Conservation (phyloP, 2,888 invertebrate species). For the Galeruca laticollis region DNA sequence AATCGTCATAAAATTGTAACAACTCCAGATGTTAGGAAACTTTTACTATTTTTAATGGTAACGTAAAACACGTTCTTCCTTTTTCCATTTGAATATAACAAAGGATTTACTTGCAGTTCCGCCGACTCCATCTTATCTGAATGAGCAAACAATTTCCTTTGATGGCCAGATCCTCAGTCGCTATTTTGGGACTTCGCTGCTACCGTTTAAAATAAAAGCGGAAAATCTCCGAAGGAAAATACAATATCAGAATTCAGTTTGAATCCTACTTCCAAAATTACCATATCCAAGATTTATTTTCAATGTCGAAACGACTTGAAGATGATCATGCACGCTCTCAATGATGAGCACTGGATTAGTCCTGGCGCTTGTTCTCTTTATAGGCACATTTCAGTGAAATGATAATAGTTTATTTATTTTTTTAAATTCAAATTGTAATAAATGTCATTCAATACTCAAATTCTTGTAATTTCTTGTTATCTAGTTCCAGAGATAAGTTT, state of each 20-base stretch:
- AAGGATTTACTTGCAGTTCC: constrained; percentile 27
- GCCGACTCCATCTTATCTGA: constrained; percentile 28
- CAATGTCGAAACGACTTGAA: constrained; percentile 40
- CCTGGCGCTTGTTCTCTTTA: not conserved
- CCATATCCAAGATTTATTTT: constrained; percentile 53
- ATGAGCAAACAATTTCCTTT: constrained; percentile 35
- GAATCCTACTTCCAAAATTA: constrained; percentile 40
- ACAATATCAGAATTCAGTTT: constrained; percentile 50
- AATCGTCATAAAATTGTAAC: not conserved
- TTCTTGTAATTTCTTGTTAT: too few species aligned
- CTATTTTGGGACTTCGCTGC: constrained; percentile 22
- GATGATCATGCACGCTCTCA: constrained; percentile 14
- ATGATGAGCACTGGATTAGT: not conserved
- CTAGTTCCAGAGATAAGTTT: too few species aligned
- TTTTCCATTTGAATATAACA: constrained; percentile 16
- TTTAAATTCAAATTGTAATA: too few species aligned
- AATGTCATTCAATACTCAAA: too few species aligned
- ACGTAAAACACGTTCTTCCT: not conserved
- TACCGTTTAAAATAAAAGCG: constrained; percentile 33
- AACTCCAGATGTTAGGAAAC: not conserved
- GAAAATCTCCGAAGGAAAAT: constrained; percentile 35
- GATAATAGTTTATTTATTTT: too few species aligned
- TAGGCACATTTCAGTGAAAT: too few species aligned
- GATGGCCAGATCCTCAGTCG: constrained; percentile 27
- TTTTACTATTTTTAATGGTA: not conserved